phyloP scores from a whole-genome alignment of 1,140 invertebrate genomes.

The Bombus consobrinus region DNA sequence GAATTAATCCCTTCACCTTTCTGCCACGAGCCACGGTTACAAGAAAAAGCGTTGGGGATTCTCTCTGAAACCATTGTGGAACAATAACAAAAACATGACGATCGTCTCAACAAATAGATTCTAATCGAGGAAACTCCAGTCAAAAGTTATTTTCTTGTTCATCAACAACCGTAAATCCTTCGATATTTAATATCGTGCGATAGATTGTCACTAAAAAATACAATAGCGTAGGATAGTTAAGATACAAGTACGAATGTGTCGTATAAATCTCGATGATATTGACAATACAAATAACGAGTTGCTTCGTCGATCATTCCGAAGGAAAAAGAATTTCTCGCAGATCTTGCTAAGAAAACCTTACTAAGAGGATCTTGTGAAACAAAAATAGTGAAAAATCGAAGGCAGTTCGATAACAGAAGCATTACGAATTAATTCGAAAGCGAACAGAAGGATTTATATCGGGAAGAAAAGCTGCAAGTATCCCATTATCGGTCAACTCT shows the following conservation, averaged over 20 bases:
- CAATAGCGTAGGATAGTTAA: too few species aligned
- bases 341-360: too few species aligned
- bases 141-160: background rate
- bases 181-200: too few species aligned
- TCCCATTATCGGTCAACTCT: conserved; percentile 29
- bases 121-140: conserved; percentile 13
- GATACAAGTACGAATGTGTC: too few species aligned
- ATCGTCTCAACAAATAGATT: conserved; percentile 5
- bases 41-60: background rate
- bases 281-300: too few species aligned
- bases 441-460: background rate
- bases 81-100: conserved; percentile 36
- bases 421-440: background rate
- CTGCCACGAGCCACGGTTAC: background rate
- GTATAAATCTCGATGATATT: too few species aligned
- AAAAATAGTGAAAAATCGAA: background rate
- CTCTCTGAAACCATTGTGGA: conserved; percentile 39
- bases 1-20: conserved; percentile 52
- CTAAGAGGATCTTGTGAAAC: too few species aligned
- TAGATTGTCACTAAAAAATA: too few species aligned
- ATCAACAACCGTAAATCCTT: too few species aligned
- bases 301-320: too few species aligned
- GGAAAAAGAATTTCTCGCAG: too few species aligned
- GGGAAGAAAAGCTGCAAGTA: background rate
- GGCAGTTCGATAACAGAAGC: background rate